Evolutionary conservation across 2,113 vertebrate species (phyloP), one percentile per base, ranked within the genome.

Genomic region (Micromys minutus): DNA sequence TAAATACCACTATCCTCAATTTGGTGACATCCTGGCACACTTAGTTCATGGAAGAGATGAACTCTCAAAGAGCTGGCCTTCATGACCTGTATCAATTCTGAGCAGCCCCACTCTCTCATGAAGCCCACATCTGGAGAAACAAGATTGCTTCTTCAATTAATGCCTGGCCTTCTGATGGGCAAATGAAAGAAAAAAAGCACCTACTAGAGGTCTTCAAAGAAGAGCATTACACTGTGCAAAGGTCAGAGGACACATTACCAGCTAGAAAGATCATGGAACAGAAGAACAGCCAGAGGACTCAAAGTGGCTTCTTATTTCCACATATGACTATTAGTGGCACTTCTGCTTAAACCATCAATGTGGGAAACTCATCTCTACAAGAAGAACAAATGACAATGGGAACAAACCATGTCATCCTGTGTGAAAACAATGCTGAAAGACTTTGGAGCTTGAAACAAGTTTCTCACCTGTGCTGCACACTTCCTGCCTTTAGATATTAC

Each of bases 51-150:
- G 72, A 13, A 92, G 59, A 39, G 72, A 36, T 89, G 74, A 90
- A 93, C 77, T 89, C 81, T 36, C 42, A 50, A 97, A 97, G 2
- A 90, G 94, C 93, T 95, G 89, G 26, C 57, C 29, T 39, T 65
- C 0, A 52, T 61, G 63, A 5, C 80, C 93, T 34, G 47, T 0
- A 0, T 45, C 21, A 55, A 36, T 80, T 92, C 39, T 21, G 16
- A 85, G 26, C 29, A 90, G n/a, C 39, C 9, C 13, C 42, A 26
- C 63, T 84, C 45, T 34, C 36, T 63, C 19, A 13, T 8, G 76
- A 7, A 84, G 21, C 10, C 34, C 12, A 12, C n/a, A 55, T 77
- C 31, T 55, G 52, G 65, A 81, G 39, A 85, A 24, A 50, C 80
- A 9, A 61, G 12, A n/a, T 71, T 63, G 42, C 50, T 91, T 94